These are phyloP conservation scores for Pherbina coryleti DNA, from an alignment of 2,888 invertebrate species.

Conservation along the genomic window DNA sequence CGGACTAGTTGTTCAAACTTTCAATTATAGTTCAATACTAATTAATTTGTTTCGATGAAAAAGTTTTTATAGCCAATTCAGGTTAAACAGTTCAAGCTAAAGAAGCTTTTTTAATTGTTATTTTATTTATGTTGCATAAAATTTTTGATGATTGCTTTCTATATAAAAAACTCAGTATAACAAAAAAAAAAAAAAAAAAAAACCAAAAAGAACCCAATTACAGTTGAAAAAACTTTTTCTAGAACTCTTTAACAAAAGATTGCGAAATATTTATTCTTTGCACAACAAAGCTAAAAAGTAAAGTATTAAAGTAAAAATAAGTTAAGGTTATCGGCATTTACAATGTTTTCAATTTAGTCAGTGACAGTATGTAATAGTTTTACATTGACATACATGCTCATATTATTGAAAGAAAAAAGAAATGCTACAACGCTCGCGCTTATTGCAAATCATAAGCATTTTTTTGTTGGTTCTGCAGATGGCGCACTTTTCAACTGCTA, in stretches of 20 bases:
- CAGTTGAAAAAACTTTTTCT: neutral
- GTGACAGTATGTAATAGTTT: too few species aligned
- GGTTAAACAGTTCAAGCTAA: neutral
- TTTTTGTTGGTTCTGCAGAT: neutral
- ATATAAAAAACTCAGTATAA: neutral
- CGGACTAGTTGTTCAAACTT: neutral
- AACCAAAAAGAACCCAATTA: neutral
- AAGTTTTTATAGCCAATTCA: constrained; percentile 20
- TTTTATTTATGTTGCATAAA: neutral
- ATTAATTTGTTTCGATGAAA: neutral
- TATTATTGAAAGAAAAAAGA: too few species aligned
- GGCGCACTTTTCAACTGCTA: neutral
- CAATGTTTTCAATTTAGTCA: too few species aligned
- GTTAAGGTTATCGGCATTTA: neutral
- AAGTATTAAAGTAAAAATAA: neutral
- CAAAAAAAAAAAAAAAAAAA: neutral
- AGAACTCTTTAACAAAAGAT: neutral
- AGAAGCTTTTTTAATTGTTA: constrained; percentile 6
- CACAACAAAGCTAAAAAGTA: neutral
- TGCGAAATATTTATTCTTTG: neutral
- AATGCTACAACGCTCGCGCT: too few species aligned
- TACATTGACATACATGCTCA: too few species aligned
- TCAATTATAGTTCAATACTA: constrained; percentile 21
- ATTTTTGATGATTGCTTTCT: constrained; percentile 5
- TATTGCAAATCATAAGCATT: neutral